Conservation (phyloP, 2,888 invertebrate species). For the Microctonus hyperodae region DNA sequence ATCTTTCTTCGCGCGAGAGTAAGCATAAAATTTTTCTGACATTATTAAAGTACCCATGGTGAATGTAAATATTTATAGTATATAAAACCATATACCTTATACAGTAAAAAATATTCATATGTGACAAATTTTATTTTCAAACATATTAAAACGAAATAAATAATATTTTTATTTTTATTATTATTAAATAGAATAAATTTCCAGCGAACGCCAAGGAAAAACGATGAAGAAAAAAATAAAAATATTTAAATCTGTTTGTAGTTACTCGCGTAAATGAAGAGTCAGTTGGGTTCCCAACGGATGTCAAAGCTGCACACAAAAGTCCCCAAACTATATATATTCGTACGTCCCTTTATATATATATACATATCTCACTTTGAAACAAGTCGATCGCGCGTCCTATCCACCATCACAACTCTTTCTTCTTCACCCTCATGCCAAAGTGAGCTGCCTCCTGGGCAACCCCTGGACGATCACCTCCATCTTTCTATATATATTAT, state of each 20-base stretch:
- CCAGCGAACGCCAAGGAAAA: not conserved
- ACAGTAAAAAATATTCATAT: not conserved
- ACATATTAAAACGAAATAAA: not conserved
- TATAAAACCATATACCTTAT: not conserved
- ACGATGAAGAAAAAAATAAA: not conserved
- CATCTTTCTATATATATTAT: slow-evolving; percentile 22
- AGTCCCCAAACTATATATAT: not conserved
- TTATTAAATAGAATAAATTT: not conserved
- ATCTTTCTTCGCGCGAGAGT: slow-evolving; percentile 27
- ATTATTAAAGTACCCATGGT: slow-evolving; percentile 16
- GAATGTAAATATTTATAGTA: slow-evolving; percentile 19
- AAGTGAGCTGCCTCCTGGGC: slow-evolving; percentile 34
- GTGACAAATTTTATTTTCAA: not conserved
- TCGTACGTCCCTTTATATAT: not conserved
- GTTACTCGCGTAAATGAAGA: slow-evolving; percentile 20
- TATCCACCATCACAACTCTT: slow-evolving; percentile 26
- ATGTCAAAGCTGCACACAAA: slow-evolving; percentile 12
- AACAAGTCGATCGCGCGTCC: slow-evolving; percentile 16
- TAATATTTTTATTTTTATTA: not conserved
- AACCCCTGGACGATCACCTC: slow-evolving; percentile 35
- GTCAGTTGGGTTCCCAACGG: slow-evolving; percentile 23
- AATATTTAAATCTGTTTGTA: slow-evolving; percentile 11
- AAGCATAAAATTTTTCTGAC: slow-evolving; percentile 31
- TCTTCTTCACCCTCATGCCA: slow-evolving; percentile 17
- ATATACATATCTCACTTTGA: not conserved